Conservation (phyloP, 2,113 vertebrate genomes). For the Antechinus flavipes region DNA sequence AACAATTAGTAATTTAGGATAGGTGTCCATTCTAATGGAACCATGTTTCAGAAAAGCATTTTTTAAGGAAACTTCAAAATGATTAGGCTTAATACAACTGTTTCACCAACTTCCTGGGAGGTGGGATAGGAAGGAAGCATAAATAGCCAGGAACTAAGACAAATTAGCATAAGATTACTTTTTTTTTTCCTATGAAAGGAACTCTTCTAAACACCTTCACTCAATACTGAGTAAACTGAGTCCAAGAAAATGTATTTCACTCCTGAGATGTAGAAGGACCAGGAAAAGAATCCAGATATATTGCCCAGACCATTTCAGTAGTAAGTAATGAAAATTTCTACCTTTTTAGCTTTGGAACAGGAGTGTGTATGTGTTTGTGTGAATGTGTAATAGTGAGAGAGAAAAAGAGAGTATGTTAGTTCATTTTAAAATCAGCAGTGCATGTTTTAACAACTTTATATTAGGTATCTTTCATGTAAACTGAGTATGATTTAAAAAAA, state of each 20-base stretch:
- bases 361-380: neutral
- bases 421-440: neutral
- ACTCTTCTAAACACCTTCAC: neutral
- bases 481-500: neutral
- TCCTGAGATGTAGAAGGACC: neutral
- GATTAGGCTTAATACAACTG: neutral
- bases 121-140: neutral
- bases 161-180: neutral
- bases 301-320: neutral
- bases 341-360: neutral
- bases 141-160: neutral
- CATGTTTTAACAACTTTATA: neutral
- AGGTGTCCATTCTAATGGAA: neutral
- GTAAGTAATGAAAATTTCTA: neutral
- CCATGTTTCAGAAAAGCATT: neutral
- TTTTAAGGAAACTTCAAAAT: neutral
- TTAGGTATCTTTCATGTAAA: neutral
- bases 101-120: neutral
- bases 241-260: neutral
- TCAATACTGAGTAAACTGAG: neutral
- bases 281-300: neutral
- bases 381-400: neutral
- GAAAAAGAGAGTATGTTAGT: neutral
- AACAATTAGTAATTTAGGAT: neutral
- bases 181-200: neutral